Evolutionary conservation across 2,113 vertebrate genomes (phyloP), one percentile per base, ranked within the genome.

Genomic region (Pelodiscus sinensis): DNA sequence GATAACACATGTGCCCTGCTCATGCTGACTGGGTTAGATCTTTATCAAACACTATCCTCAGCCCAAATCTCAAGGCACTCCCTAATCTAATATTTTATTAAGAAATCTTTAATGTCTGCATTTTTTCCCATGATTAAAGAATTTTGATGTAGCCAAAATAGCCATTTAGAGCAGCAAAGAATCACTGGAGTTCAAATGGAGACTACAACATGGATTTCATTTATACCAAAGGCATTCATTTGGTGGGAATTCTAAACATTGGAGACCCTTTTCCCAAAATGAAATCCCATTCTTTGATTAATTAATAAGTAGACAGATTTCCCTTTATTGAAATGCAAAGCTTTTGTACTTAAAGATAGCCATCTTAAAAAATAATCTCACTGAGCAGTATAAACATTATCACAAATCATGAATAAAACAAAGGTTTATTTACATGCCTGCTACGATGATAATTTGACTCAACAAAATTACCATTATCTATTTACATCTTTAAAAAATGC

Each of bases 401-500:
- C 51, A 94, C 85, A 95, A 96, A 97, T 94, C 52, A 94, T 88
- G 89, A 97, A 97, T 94, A 97, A 97, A 97, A 95, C 94, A 97
- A 97, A 98, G 89, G 80, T 96, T 98, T 98, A 97, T 97, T 98
- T 98, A 98, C 89, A 94, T 79, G 89, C 92, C 86, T 4, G 73
- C 82, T 94, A 89, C 89, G 97, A 96, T 89, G 97, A 98, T 96
- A 97, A 95, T 96, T 97, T 96, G 94, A 97, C 92, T 97, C 88
- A 94, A 97, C 89, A 97, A 97, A 98, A 98, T 97, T 97, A 96
- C 86, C 81, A 95, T 97, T 98, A 97, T 97, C 95, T 97, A 96
- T 96, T 98, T 97, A 97, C 97, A 97, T 97, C 94, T 97, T 97
- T 93, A 95, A 97, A 97, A 98, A 98, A 97, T 96, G 78, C 71